phyloP scores from a whole-genome alignment of 2,113 vertebrate species.

The Grammomys dolichurus region DNA sequence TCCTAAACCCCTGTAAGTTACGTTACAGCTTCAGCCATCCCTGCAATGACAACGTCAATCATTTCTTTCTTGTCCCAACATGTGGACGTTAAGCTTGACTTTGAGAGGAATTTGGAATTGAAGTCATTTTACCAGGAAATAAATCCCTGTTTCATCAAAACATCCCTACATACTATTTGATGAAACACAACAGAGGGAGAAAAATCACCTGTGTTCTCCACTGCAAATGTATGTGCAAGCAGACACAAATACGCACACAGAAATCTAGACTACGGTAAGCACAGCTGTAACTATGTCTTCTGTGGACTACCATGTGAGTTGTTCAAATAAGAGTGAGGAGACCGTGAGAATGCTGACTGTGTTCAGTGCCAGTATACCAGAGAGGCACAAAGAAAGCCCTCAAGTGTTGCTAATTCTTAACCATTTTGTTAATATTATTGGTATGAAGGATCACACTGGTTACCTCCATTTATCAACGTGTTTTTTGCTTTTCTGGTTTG shows the following conservation, averaged over 20 bases:
- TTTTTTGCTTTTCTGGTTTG: not conserved
- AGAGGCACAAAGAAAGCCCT: not conserved
- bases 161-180: not conserved
- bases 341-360: not conserved
- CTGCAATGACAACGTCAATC: no score
- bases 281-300: no score
- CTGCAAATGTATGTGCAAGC: accelerated
- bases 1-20: not conserved
- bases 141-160: not conserved
- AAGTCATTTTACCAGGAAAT: not conserved
- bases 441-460: not conserved
- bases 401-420: not conserved
- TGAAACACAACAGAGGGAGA: not conserved
- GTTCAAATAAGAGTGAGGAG: not conserved
- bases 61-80: not conserved
- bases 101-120: not conserved
- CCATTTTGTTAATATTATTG: not conserved
- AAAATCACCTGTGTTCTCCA: not conserved
- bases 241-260: not conserved
- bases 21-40: not conserved
- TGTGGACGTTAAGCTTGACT: not conserved
- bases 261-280: not conserved
- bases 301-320: not conserved
- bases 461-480: not conserved
- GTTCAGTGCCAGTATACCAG: not conserved